phyloP scores from a whole-genome alignment of 1,140 invertebrate genomes.

The Orchestia grillus region DNA sequence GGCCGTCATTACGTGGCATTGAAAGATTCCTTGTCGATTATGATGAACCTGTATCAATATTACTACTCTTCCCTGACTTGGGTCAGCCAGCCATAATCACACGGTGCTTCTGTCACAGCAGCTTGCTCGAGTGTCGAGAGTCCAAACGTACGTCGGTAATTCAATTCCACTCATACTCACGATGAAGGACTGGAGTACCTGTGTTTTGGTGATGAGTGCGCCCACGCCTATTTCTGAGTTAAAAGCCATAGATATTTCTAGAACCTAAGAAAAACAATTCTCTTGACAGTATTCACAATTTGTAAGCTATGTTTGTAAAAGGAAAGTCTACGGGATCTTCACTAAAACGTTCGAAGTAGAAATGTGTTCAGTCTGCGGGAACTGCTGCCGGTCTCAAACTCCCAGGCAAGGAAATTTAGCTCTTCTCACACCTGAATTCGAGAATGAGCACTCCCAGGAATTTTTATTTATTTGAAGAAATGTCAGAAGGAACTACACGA shows the following conservation, averaged over 20 bases:
- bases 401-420: neutral
- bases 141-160: neutral
- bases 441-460: neutral
- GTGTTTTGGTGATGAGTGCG: neutral
- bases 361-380: neutral
- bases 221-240: neutral
- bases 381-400: neutral
- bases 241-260: neutral
- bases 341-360: neutral
- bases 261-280: neutral
- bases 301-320: neutral
- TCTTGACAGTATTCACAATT: neutral
- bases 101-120: neutral
- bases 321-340: neutral
- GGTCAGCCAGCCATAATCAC: neutral
- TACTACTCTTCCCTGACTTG: neutral
- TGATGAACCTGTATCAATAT: neutral
- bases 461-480: neutral
- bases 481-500: neutral
- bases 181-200: neutral
- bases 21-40: neutral
- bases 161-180: neutral
- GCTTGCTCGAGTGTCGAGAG: neutral
- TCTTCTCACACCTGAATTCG: neutral
- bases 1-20: neutral